Percentiles rank a stretch among this genome's conserved stretches.
Evolutionary conservation across 2,797 vertebrate genomes (phyloP).

Genomic region (Scleropages formosus): DNA sequence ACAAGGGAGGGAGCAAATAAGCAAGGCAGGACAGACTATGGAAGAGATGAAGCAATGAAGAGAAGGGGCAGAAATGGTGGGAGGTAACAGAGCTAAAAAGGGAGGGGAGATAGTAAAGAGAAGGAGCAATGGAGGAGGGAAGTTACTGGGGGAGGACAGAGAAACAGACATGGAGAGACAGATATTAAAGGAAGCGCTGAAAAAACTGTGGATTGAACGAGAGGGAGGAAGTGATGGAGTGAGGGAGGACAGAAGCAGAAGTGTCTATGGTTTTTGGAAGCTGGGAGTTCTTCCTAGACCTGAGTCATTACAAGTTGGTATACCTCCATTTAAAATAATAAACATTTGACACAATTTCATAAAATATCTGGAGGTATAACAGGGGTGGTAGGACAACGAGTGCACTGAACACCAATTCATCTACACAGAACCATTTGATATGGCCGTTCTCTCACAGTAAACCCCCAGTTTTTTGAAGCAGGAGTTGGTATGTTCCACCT

Average conservation of each 20-base stretch:
- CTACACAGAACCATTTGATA: not conserved
- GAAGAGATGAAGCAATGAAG: not conserved
- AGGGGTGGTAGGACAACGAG: not conserved
- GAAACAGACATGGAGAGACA: too few relatives aligned
- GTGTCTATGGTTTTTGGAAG: too few relatives aligned
- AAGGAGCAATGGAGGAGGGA: not conserved
- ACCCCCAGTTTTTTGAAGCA: not conserved
- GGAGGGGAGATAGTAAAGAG: not conserved
- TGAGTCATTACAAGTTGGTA: not conserved
- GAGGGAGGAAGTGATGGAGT: too few relatives aligned
- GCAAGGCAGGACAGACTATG: not conserved
- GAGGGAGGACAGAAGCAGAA: not conserved
- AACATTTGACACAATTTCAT: constrained; percentile 9
- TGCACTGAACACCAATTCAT: not conserved
- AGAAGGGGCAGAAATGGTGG: not conserved
- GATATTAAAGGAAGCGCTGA: too few relatives aligned
- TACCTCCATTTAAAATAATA: constrained; percentile 3
- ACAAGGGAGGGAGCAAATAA: not conserved
- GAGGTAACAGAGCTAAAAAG: not conserved
- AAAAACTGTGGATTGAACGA: not conserved
- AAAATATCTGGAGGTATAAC: constrained; percentile 6
- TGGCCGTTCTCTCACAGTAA: not conserved
- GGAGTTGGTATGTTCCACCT: constrained; percentile 11
- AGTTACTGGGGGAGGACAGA: too few relatives aligned
- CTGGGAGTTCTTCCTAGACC: too few relatives aligned